A percentile compares a stretch with the other conserved stretches of the same genome.
Conservation (phyloP, 1,140 invertebrate species). For the Condylostylus longicornis region DNA sequence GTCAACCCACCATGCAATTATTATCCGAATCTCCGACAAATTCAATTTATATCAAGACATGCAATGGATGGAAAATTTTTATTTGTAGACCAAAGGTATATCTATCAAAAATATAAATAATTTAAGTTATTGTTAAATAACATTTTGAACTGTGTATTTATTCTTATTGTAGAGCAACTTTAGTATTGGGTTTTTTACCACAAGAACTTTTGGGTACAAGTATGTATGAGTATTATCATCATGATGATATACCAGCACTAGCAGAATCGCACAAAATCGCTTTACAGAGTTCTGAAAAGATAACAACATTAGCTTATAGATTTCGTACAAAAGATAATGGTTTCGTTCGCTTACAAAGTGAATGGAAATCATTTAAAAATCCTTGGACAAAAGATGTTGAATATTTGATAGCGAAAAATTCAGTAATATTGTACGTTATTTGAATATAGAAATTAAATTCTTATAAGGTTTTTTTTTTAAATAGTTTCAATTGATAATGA, state of each 20-base stretch:
- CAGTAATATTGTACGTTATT: slow-evolving; percentile 51
- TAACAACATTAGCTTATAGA: slow-evolving; percentile 57
- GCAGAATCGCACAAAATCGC: slow-evolving; percentile 73
- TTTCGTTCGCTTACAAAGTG: slow-evolving; percentile 59
- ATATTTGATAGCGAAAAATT: slow-evolving; percentile 74
- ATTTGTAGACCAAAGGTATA: slow-evolving; percentile 79
- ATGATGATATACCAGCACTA: slow-evolving; percentile 64
- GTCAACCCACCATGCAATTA: slow-evolving; percentile 26
- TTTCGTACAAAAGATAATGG: slow-evolving; percentile 64
- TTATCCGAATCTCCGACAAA: slow-evolving; percentile 35
- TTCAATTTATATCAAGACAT: slow-evolving; percentile 72
- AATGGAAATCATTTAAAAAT: slow-evolving; percentile 77
- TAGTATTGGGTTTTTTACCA: slow-evolving; percentile 77
- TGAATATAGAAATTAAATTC: too few relatives aligned
- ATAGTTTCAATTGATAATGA: too few relatives aligned
- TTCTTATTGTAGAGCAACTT: slow-evolving; percentile 51
- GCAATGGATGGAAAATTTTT: slow-evolving; percentile 90
- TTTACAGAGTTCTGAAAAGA: slow-evolving; percentile 45
- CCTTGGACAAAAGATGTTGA: slow-evolving; percentile 88
- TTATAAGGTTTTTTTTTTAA: too few relatives aligned
- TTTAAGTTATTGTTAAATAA: background rate
- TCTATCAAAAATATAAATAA: background rate
- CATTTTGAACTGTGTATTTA: too few relatives aligned
- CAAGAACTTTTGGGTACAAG: slow-evolving; percentile 85
- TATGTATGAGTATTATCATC: slow-evolving; percentile 85